Base-by-base conservation (phyloP, 2,888 invertebrate species). In the Rotaria sp. region DNA sequence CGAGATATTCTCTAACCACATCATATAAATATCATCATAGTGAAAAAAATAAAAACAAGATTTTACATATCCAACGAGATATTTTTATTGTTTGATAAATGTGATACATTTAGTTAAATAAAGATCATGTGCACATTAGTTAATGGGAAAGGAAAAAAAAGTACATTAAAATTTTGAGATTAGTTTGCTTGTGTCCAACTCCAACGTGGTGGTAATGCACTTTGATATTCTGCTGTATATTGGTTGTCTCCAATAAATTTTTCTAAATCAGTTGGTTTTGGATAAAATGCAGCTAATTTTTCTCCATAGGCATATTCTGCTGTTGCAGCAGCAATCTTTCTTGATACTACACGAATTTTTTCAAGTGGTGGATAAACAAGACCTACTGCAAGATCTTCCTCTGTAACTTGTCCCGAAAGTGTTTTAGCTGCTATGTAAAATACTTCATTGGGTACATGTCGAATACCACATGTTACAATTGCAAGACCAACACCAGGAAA, bases 391-490 rank as follows among this genome's bases (percentile, higher is more conserved):
- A 98, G 92, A 91, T 97, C 95, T 1, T 93, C 93, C 85, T 95
- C 93, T 0, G 94, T 93, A 15, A 97, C 97, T 85, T 95, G 92
- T 10, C 94, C 93, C 0, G 97, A 94, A 86, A 98, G 92, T 86
- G 94, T 93, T 94, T 95, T 94, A n/a, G 98, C 96, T 26, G 99
- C 96, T 86, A 95, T 94, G 85, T 99, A 93, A 93, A 99, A 99
- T 91, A 97, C 93, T 88, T 95, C 94, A 90, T 99, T 97, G 13
- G 94, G 94, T 90, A 99, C 96, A 90, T 96, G 96, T 90, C 96
- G 95, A 11, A 96, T 95, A 86, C 96, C 95, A 52, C 96, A 95
- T 30, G 94, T 94, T 88, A 97, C 95, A 18, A 96, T 95, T 18
- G 97, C 99, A 38, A 99, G 93, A 21, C 96, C 97, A 18, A 93